Evolutionary conservation across 2,888 invertebrate genomes (phyloP).

Genomic region (Icerya purchasi): DNA sequence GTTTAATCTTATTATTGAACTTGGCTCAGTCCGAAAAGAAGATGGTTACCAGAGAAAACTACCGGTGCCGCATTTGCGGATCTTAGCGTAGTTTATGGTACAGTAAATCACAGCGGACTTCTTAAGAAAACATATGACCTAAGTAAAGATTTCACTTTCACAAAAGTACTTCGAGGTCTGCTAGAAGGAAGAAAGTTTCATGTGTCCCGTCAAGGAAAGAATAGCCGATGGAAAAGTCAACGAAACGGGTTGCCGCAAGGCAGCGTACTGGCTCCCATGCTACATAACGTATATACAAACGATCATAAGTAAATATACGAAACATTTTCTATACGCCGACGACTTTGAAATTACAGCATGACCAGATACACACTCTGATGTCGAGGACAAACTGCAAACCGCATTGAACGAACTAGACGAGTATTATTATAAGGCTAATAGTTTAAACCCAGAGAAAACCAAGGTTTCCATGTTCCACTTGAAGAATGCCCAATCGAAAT

Average conservation of each 20-base stretch:
- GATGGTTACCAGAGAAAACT: background rate
- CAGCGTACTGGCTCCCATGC: background rate
- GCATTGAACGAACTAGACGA: background rate
- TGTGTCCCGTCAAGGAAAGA: background rate
- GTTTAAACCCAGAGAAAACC: background rate
- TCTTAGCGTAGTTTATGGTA: background rate
- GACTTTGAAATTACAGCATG: background rate
- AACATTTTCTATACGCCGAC: background rate
- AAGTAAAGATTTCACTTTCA: background rate
- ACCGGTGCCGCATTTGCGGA: background rate
- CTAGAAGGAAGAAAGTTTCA: background rate
- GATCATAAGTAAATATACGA: background rate
- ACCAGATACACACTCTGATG: background rate
- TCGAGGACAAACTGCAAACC: background rate
- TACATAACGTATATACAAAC: background rate
- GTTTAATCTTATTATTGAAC: too few species aligned
- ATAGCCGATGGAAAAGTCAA: background rate
- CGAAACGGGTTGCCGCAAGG: background rate
- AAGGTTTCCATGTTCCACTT: background rate
- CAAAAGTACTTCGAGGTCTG: background rate
- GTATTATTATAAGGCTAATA: background rate
- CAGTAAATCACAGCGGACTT: background rate
- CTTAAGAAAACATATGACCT: background rate
- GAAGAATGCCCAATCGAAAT: background rate
- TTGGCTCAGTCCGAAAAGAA: too few species aligned